These are phyloP conservation scores for Cephus runcator DNA, from an alignment of 2,888 invertebrate species.

Conservation along the genomic window DNA sequence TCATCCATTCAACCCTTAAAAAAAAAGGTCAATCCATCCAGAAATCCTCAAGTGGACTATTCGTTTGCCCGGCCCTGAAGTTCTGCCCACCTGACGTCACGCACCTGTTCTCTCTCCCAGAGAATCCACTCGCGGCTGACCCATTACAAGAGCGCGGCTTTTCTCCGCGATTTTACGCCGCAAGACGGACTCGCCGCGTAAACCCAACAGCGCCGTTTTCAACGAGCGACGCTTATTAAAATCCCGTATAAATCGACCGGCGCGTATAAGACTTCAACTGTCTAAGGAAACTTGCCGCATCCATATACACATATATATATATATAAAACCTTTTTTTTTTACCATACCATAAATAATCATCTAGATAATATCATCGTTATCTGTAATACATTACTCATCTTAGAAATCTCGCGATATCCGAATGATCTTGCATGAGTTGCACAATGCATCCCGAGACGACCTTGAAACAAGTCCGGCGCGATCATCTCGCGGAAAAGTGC, in stretches of 20 bases:
- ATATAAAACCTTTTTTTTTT: neutral
- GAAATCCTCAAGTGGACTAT: neutral
- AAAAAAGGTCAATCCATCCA: neutral
- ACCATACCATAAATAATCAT: neutral
- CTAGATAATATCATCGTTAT: neutral
- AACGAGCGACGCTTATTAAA: neutral
- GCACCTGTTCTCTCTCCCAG: constrained; percentile 60
- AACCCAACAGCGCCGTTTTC: neutral
- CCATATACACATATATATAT: too few relatives aligned
- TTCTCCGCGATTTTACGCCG: constrained; percentile 47
- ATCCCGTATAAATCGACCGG: neutral
- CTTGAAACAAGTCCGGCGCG: neutral
- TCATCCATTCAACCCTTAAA: too few relatives aligned
- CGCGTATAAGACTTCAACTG: neutral
- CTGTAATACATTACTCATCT: neutral
- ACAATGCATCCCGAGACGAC: neutral
- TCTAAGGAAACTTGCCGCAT: neutral
- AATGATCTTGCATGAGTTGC: neutral
- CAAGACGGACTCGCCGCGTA: constrained; percentile 1
- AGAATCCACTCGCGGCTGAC: constrained; percentile 47
- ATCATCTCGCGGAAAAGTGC: neutral
- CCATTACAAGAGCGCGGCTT: constrained; percentile 54
- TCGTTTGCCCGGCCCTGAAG: constrained; percentile 49
- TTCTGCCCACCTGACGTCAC: constrained; percentile 64
- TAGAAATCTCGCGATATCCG: neutral